Base-by-base conservation (phyloP, 2,888 invertebrate species). In the Leucozona laternaria region DNA sequence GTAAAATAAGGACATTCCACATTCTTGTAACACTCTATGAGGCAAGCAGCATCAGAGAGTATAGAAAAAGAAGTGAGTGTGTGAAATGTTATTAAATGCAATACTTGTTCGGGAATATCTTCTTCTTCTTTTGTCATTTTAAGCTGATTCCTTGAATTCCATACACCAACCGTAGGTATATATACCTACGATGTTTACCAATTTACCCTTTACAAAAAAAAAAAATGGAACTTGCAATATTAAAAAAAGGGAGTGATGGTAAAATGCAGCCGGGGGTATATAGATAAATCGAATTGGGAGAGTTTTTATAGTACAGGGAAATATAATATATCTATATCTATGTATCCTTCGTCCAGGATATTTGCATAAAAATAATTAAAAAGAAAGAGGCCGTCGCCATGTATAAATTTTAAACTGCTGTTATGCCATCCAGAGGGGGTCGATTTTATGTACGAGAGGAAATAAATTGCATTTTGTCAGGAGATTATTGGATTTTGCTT, bases 351-450 rank as follows among this genome's bases (percentile, higher is more conserved):
- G 75, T 34, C 37, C 50, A 50, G 68, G 64, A 82, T 79, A 86
- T 86, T 86, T 86, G 82, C 86, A 86, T 86, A 86, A 86, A 86
- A 82, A 82, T 82, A 86, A 86, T 86, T 82, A 71, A 70, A 78
- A 82, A 71, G 66, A 64, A 77, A 72, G 62, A 85, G 57, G 73
- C 70, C 73, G 58, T 70, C 70, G 70, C 31, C 34, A 43, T 72
- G 17, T 60, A 62, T 55, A 66, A 31, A 66, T 31, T 66, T 66
- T 17, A 66, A 66, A 66, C 64, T 31, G 20, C 10, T 66, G 45
- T 64, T 45, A 45, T 40, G 7, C 20, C 20, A 15, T 31, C 34
- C 34, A 25, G 17, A 20, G 66, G 45, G 40, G 58, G 66, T 70
- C 48, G 40, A 43, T 64, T 7, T 64, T 45, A 28, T 64, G 20